Base-by-base conservation (phyloP, 2,888 invertebrate genomes). In the Cremastinae sp. region DNA sequence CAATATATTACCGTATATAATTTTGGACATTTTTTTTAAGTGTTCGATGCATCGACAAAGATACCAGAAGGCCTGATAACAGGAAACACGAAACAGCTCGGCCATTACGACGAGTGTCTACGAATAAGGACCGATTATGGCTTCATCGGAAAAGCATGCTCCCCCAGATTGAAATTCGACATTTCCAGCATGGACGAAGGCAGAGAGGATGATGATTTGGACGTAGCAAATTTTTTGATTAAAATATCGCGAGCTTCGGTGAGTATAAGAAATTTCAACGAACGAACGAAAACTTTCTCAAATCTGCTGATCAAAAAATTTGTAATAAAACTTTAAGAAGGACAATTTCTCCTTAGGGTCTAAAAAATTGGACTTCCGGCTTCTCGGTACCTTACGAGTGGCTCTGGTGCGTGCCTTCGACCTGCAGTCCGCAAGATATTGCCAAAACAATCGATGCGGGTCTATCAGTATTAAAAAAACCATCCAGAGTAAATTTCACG, bases 1-100 rank as follows among this genome's bases (percentile, higher is more conserved):
- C n/a, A n/a, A n/a, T n/a, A n/a, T n/a, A n/a, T n/a, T n/a, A n/a
- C n/a, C n/a, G n/a, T n/a, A n/a, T n/a, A n/a, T n/a, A n/a, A n/a
- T 20, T 43, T 16, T 20, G 28, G n/a, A 35, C 14, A 43, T 68
- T 14, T 49, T 8, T 68, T 70, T 45, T 37, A 28, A 95, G 95
- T 95, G 93, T 94, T 94, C 87, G 95, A 95, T 83, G 92, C 95
- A n/a, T 94, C 94, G 51, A 93, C 93, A 0, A 95, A 95, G 88
- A 93, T 93, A 37, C 92, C 94, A 0, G 91, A 92, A 80, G 95
- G 95, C n/a, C 86, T 95, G 9, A 91, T 94, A 47, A 93, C 93
- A 80, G 95, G 95, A 0, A 92, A 93, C 49, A 91, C 92, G 3
- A 93, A 93, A 87, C 94, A 94, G 79, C 90, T 95, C 75, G 95